Percentiles rank a stretch among this genome's conserved stretches.
Conservation (phyloP, 2,888 invertebrate species). For the Eristalinus sepulchralis region DNA sequence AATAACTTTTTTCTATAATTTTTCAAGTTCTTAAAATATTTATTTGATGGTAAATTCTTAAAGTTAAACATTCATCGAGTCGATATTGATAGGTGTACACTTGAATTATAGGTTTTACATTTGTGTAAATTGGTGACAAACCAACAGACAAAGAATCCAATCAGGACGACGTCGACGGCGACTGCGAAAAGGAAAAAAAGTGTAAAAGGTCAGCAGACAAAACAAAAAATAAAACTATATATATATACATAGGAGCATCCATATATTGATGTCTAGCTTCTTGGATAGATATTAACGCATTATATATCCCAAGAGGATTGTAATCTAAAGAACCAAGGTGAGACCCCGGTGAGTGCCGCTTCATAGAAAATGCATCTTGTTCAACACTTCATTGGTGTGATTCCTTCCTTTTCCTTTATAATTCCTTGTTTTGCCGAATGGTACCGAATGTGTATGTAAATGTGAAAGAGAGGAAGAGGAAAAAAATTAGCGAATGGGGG, state of each 20-base stretch:
- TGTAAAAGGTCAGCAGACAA: slow-evolving; percentile 79
- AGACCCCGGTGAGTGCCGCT: slow-evolving; percentile 19
- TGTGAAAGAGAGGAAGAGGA: slow-evolving; percentile 2
- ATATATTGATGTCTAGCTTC: slow-evolving; percentile 59
- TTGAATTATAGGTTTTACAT: slow-evolving; percentile 61
- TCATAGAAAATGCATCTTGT: slow-evolving; percentile 8
- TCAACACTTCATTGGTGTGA: slow-evolving; percentile 10
- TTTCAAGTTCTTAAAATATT: slow-evolving; percentile 64
- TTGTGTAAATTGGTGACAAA: slow-evolving; percentile 64
- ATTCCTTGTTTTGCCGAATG: slow-evolving; percentile 10
- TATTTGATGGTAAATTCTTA: slow-evolving; percentile 67
- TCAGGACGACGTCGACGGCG: slow-evolving; percentile 38
- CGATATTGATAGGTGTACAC: slow-evolving; percentile 16
- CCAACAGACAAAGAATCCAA: slow-evolving; percentile 69
- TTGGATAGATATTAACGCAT: slow-evolving; percentile 32
- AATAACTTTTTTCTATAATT: slow-evolving; percentile 69
- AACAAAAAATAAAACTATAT: slow-evolving; percentile 67
- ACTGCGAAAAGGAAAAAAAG: slow-evolving; percentile 73
- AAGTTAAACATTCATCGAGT: slow-evolving; percentile 3
- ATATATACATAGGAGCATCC: slow-evolving; percentile 49
- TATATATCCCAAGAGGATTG: slow-evolving; percentile 33
- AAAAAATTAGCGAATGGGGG: slow-evolving; percentile 39
- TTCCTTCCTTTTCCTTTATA: slow-evolving; percentile 15
- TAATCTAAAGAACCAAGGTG: neutral
- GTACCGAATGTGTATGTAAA: slow-evolving; percentile 8